A percentile compares a stretch with the other conserved stretches of the same genome.
Conservation (phyloP, 1,140 invertebrate genomes). For the Ostrea denselamellosa region DNA sequence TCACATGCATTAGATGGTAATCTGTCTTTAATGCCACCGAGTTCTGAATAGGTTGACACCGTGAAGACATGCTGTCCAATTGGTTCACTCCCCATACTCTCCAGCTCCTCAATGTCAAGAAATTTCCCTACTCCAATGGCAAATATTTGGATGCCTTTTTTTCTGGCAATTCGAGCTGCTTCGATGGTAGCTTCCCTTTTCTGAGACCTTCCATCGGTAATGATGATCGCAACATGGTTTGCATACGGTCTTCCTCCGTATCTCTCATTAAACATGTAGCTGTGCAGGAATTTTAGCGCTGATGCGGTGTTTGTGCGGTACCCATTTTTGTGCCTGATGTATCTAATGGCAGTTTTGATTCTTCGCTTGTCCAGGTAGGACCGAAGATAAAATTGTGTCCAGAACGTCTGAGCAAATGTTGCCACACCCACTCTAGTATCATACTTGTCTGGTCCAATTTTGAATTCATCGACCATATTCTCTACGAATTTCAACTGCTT, state of each 20-base stretch:
- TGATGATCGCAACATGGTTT: slow-evolving; percentile 67
- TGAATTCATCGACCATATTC: slow-evolving; percentile 59
- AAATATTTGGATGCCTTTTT: slow-evolving; percentile 69
- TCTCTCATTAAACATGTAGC: slow-evolving; percentile 57
- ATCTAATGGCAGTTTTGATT: slow-evolving; percentile 51
- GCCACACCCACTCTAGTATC: slow-evolving; percentile 61
- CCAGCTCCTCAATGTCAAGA: slow-evolving; percentile 64
- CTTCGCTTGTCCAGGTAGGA: slow-evolving; percentile 48
- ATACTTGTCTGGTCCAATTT: slow-evolving; percentile 56
- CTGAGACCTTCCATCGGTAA: slow-evolving; percentile 71
- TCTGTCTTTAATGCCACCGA: slow-evolving; percentile 59
- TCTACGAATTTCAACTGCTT: slow-evolving; percentile 65
- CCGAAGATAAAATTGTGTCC: slow-evolving; percentile 60
- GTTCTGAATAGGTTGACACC: slow-evolving; percentile 62
- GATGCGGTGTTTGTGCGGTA: slow-evolving; percentile 45
- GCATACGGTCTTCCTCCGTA: slow-evolving; percentile 57
- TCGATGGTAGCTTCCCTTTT: slow-evolving; percentile 60
- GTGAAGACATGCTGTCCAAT: slow-evolving; percentile 65
- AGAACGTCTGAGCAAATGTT: slow-evolving; percentile 59
- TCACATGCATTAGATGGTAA: slow-evolving; percentile 59
- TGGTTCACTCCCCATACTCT: slow-evolving; percentile 65
- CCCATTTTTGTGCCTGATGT: slow-evolving; percentile 54
- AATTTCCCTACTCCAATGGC: slow-evolving; percentile 71
- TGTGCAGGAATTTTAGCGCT: slow-evolving; percentile 49
- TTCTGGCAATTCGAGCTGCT: slow-evolving; percentile 58